These are phyloP conservation scores for Eupelmus urozonus DNA, from an alignment of 2,888 invertebrate genomes.

Conservation along the genomic window DNA sequence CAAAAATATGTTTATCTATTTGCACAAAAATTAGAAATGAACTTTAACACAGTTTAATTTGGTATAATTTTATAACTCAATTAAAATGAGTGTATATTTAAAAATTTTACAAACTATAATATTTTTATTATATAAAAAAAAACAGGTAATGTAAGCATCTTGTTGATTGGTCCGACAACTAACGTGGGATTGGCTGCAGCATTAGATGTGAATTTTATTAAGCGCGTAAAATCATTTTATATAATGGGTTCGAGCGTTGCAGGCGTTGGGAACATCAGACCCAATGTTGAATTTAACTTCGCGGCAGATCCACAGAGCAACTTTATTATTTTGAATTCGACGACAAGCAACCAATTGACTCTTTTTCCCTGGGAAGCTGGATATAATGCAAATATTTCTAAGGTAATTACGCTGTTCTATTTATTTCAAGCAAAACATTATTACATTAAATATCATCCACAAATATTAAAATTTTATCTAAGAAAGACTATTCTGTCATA, in stretches of 20 bases:
- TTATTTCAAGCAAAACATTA: too few relatives aligned
- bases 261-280: constrained; percentile 5
- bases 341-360: constrained; percentile 68
- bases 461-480: too few relatives aligned
- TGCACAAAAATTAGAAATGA: neutral
- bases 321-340: constrained; percentile 77
- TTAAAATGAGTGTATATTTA: too few relatives aligned
- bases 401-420: neutral
- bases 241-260: constrained; percentile 73
- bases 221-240: constrained; percentile 69
- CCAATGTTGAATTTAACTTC: constrained; percentile 81
- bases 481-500: too few relatives aligned
- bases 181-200: constrained; percentile 79
- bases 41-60: too few relatives aligned
- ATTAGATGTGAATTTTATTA: constrained; percentile 72
- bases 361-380: constrained; percentile 78
- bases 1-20: neutral
- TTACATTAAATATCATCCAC: too few relatives aligned
- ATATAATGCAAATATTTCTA: constrained; percentile 57
- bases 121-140: too few relatives aligned
- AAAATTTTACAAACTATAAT: too few relatives aligned
- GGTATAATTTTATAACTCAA: too few relatives aligned
- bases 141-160: constrained; percentile 73
- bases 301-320: constrained; percentile 81
- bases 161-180: constrained; percentile 79